Base-by-base conservation (phyloP, 1,140 invertebrate species). In the Trachymyrmex septentrionalis region DNA sequence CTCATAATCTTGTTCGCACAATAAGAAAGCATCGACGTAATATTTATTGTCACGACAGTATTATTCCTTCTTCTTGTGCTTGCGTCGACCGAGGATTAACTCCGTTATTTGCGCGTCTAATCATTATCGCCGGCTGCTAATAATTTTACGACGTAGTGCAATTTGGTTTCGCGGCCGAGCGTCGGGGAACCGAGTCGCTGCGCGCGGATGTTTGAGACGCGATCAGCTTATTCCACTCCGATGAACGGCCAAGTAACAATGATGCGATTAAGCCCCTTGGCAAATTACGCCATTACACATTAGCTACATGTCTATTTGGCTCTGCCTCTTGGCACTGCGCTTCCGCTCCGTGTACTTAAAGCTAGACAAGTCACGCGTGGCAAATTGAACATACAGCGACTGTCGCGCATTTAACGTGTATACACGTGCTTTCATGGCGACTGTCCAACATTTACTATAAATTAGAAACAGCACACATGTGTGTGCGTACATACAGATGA, bases 171-270 rank as follows among this genome's bases (percentile, higher is more conserved):
- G 73, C 84, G 84, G 88, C 34, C 77, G 76, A 85, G 86, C 81
- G 76, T 59, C 85, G 86, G 85, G 85, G 57, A 69, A 71, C 72
- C 19, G 53, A 73, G 55, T 57, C 63, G 63, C 44, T 63, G 57
- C 59, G 57, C 67, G 73, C 77, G 90, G 87, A 92, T 87, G 92
- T 92, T 92, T 92, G 92, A 93, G 92, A 94, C 92, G 91, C 92
- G 93, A 95, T 95, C 93, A 92, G 94, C 94, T 95, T 95, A 95
- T 95, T 95, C 93, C 93, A 92, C 92, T 89, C 91, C 89, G 93
- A 81, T 94, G 92, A 88, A 93, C 91, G 88, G 85, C 88, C 92
- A 93, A 95, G 91, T 93, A 95, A 94, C 93, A 93, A 93, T 94
- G 92, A 95, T 94, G 93, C 91, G 94, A 94, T 95, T 94, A 95